phyloP scores from a whole-genome alignment of 2,113 vertebrate genomes.

The Protobothrops mucrosquamatus region DNA sequence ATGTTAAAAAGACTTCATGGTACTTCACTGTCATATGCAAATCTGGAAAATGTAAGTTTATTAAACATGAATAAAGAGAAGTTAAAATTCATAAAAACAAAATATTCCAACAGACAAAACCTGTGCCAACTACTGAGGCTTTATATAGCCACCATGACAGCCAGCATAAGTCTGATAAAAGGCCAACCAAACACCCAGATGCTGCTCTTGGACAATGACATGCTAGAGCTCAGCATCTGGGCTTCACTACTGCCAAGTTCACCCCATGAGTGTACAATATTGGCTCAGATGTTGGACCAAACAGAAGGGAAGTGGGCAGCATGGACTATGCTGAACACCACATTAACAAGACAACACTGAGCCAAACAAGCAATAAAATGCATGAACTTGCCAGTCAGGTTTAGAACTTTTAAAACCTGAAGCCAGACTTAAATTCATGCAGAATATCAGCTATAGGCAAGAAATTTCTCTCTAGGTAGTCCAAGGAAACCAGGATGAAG shows the following conservation, averaged over 20 bases:
- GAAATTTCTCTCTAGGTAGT: constrained; percentile 11
- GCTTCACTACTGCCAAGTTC: constrained; percentile 39
- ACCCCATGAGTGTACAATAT: constrained; percentile 24
- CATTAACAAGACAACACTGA: constrained; percentile 16
- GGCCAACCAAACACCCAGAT: constrained; percentile 53
- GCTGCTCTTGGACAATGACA: constrained; percentile 46
- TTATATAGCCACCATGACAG: constrained; percentile 41
- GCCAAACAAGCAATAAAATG: constrained; percentile 35
- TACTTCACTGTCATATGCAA: background rate
- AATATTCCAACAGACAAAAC: background rate
- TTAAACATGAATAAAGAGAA: constrained; percentile 37
- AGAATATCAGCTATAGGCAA: constrained; percentile 9
- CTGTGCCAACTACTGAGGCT: constrained; percentile 43
- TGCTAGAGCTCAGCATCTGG: constrained; percentile 47
- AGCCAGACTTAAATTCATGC: background rate
- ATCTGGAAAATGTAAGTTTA: background rate
- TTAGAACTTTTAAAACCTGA: constrained; percentile 32
- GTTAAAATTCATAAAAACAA: constrained; percentile 21
- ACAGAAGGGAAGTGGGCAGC: constrained; percentile 29
- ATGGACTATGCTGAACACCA: constrained; percentile 2
- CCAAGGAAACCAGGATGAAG: constrained; percentile 17
- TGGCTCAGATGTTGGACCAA: constrained; percentile 39
- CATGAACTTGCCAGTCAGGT: constrained; percentile 8
- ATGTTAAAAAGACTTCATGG: background rate
- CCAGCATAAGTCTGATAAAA: constrained; percentile 59